phyloP scores from a whole-genome alignment of 1,140 invertebrate species.

The Drosophila leontia region DNA sequence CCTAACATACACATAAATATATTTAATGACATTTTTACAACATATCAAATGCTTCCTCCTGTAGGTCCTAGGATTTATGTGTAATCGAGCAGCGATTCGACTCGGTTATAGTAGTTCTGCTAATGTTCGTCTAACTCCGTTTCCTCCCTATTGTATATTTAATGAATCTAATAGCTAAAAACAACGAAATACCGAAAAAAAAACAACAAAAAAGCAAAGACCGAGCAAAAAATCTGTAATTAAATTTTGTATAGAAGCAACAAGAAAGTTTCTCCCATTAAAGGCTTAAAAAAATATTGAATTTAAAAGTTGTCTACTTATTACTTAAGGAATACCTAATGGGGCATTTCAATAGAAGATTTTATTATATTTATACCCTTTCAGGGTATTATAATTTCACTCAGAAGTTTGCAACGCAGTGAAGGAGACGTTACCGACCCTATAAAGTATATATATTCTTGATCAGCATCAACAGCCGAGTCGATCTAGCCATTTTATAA shows the following conservation, averaged over 20 bases:
- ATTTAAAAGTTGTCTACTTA: slow-evolving; percentile 23
- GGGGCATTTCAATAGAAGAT: too few species aligned
- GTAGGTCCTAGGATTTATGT: slow-evolving; percentile 59
- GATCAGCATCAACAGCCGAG: too few species aligned
- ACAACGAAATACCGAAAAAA: slow-evolving; percentile 1
- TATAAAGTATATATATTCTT: too few species aligned
- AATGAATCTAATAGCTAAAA: slow-evolving; percentile 59
- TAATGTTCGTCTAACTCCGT: slow-evolving; percentile 35
- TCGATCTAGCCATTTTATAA: too few species aligned
- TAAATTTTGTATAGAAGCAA: slow-evolving; percentile 71
- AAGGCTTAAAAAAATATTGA: slow-evolving; percentile 77
- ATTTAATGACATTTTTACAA: slow-evolving; percentile 79
- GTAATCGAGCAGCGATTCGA: slow-evolving; percentile 25
- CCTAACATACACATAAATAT: slow-evolving; percentile 26
- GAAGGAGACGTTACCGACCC: too few species aligned
- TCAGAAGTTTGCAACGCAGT: too few species aligned
- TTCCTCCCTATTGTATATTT: slow-evolving; percentile 45
- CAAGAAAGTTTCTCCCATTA: slow-evolving; percentile 65
- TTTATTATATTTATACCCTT: too few species aligned
- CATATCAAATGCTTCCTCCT: slow-evolving; percentile 84
- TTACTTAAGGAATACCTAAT: too few species aligned
- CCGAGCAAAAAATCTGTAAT: slow-evolving; percentile 59
- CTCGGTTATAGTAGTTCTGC: slow-evolving; percentile 50
- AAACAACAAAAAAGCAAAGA: not conserved
- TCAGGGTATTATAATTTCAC: too few species aligned